phyloP scores from a whole-genome alignment of 2,113 vertebrate genomes.

The Craseonycteris thonglongyai region DNA sequence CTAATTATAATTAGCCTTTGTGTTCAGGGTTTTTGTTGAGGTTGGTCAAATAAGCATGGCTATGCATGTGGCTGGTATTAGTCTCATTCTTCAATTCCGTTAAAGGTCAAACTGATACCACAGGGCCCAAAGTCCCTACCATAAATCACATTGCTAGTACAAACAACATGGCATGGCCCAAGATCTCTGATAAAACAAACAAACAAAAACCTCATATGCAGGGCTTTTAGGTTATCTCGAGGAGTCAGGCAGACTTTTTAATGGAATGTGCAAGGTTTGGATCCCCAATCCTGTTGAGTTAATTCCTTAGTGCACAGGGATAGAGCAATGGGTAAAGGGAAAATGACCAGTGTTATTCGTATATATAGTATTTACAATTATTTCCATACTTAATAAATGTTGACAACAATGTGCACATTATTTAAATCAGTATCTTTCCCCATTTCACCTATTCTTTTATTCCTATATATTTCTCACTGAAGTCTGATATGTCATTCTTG shows the following conservation, averaged over 20 bases:
- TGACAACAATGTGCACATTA: not conserved
- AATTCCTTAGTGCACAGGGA: not conserved
- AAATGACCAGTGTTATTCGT: not conserved
- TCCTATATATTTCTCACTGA: not conserved
- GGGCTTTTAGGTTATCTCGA: not conserved
- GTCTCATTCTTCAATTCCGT: not conserved
- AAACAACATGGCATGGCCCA: not conserved
- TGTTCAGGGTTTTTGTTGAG: not conserved
- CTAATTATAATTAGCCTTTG: not conserved
- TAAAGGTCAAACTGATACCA: not conserved
- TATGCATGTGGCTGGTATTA: not conserved
- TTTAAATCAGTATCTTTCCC: not conserved
- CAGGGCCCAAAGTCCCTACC: not conserved
- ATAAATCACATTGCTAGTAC: not conserved
- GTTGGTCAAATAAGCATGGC: not conserved
- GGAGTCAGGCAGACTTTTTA: not conserved
- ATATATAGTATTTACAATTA: not conserved
- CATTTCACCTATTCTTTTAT: not conserved
- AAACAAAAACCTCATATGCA: too few species aligned
- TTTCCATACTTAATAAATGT: not conserved
- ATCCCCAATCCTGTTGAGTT: not conserved
- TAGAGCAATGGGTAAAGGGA: not conserved
- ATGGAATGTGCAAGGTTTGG: not conserved
- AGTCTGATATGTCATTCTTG: not conserved
- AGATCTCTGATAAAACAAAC: not conserved